Conservation (phyloP, 2,888 invertebrate species). For the Tenthredo scrophulariae region DNA sequence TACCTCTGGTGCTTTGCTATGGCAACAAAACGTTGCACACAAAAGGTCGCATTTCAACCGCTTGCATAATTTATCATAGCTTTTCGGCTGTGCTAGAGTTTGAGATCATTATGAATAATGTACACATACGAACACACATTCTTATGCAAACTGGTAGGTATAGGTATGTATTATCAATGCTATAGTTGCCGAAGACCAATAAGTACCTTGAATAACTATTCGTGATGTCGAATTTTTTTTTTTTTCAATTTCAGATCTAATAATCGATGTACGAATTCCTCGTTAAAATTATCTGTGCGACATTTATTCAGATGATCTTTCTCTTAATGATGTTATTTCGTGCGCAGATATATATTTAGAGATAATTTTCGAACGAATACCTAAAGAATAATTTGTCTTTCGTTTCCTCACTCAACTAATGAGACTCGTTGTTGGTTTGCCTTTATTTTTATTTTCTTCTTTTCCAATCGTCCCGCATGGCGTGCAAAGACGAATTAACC, state of each 20-base stretch:
- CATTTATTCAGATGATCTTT: background rate
- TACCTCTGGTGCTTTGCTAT: background rate
- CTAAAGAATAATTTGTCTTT: background rate
- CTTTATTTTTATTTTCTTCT: background rate
- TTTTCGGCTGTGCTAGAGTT: background rate
- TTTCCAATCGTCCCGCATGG: background rate
- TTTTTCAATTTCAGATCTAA: background rate
- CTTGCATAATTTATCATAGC: slow-evolving; percentile 21
- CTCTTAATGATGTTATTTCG: background rate
- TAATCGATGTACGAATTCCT: background rate
- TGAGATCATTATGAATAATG: background rate
- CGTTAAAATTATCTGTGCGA: background rate
- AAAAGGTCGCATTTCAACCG: slow-evolving; percentile 1
- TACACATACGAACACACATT: background rate
- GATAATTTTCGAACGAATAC: background rate
- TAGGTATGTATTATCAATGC: background rate
- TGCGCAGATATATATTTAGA: background rate
- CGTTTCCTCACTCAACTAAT: background rate
- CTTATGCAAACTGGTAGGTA: background rate
- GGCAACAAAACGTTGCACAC: background rate
- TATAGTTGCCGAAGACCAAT: background rate
- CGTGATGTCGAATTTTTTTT: too few species aligned
- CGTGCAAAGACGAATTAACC: background rate
- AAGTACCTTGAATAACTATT: background rate
- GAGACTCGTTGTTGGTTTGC: background rate